These are phyloP conservation scores for Oscheius sp. DNA, from an alignment of 2,888 invertebrate genomes.

Conservation along the genomic window DNA sequence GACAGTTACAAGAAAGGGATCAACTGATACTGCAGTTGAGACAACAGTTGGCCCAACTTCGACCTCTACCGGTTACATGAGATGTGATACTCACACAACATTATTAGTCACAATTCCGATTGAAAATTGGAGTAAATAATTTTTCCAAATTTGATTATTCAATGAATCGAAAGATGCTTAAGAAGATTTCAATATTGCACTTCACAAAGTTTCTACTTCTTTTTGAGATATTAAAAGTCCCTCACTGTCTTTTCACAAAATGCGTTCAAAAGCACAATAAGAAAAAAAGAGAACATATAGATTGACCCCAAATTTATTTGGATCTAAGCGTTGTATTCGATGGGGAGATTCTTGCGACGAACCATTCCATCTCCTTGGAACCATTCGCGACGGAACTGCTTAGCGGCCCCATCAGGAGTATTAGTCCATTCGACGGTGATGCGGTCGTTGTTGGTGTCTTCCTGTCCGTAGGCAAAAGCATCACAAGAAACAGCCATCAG, in stretches of 20 bases:
- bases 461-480: slow-evolving; percentile 21
- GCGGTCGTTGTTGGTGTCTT: slow-evolving; percentile 27
- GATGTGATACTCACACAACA: slow-evolving; percentile 29
- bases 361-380: slow-evolving; percentile 44
- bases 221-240: too few species aligned
- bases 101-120: slow-evolving; percentile 4
- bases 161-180: too few species aligned
- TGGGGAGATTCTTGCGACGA: slow-evolving; percentile 37
- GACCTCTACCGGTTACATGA: slow-evolving; percentile 12
- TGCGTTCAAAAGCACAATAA: too few species aligned
- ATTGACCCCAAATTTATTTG: too few species aligned
- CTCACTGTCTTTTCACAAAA: too few species aligned
- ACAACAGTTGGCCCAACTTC: slow-evolving; percentile 23
- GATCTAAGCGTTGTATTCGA: too few species aligned
- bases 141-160: neutral
- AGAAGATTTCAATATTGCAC: neutral
- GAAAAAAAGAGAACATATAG: neutral
- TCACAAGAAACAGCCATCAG: slow-evolving; percentile 56
- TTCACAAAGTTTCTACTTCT: neutral
- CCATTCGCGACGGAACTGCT: slow-evolving; percentile 50
- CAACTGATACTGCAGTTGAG: slow-evolving; percentile 29
- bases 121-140: slow-evolving; percentile 18
- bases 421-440: slow-evolving; percentile 49
- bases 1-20: slow-evolving; percentile 37
- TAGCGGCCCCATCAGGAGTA: slow-evolving; percentile 61